Evolutionary conservation across 2,888 invertebrate species (phyloP).

Genomic region (Chaitophorus viminalis): DNA sequence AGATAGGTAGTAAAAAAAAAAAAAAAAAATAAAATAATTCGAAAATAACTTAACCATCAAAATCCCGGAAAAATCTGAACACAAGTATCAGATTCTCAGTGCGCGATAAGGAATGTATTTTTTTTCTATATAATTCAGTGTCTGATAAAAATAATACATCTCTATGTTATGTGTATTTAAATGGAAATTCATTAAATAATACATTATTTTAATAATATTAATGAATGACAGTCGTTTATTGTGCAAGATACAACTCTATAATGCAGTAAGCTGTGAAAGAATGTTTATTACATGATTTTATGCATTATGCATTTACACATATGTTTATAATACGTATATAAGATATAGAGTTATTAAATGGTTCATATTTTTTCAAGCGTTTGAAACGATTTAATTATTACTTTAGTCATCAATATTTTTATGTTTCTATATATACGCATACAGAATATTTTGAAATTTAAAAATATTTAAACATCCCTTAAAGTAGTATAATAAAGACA

Average conservation of each 20-base stretch:
- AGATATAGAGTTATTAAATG: background rate
- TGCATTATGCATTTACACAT: background rate
- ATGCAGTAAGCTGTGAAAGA: slow-evolving; percentile 3
- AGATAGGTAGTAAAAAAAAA: too few species aligned
- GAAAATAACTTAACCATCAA: too few species aligned
- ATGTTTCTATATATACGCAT: background rate
- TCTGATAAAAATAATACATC: too few species aligned
- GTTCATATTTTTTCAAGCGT: background rate
- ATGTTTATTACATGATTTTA: background rate
- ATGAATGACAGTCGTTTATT: background rate
- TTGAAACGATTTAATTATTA: too few species aligned
- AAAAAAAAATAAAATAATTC: too few species aligned
- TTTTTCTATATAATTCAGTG: too few species aligned
- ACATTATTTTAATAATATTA: background rate
- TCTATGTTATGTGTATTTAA: background rate
- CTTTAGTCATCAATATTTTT: background rate
- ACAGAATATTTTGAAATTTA: background rate
- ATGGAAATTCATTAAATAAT: background rate
- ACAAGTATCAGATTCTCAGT: too few species aligned
- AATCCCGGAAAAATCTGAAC: too few species aligned
- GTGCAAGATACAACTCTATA: background rate
- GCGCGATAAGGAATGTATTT: too few species aligned
- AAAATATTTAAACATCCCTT: too few species aligned
- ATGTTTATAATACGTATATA: too few species aligned
- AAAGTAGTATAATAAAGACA: too few species aligned